A percentile compares a stretch with the other conserved stretches of the same genome.
Evolutionary conservation across 2,113 vertebrate genomes (phyloP).

Genomic region (Lipotes vexillifer): DNA sequence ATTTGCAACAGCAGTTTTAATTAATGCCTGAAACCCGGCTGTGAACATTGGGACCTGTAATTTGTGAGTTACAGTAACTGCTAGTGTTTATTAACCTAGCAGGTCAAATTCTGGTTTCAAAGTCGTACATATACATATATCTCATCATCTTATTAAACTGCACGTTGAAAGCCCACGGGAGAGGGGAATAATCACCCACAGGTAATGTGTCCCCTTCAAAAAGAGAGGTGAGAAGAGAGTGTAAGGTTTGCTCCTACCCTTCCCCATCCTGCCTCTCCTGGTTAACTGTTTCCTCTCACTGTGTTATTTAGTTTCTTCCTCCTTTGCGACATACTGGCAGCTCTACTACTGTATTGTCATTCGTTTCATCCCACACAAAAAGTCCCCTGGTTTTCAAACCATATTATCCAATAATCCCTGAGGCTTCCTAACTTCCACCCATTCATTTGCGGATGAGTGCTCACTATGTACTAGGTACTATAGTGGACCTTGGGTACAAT

Average conservation of each 20-base stretch:
- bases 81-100: constrained; percentile 74
- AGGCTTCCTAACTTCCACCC: background rate
- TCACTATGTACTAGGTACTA: rapidly evolving
- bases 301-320: background rate
- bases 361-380: background rate
- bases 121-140: constrained; percentile 35
- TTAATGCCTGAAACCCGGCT: constrained; percentile 66
- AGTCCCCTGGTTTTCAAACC: background rate
- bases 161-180: constrained; percentile 40
- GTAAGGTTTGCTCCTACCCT: background rate
- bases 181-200: constrained; percentile 25
- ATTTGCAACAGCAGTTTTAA: constrained; percentile 72
- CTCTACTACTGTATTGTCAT: background rate
- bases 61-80: constrained; percentile 72
- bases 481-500: rapidly evolving
- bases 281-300: background rate
- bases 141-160: constrained; percentile 69
- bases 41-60: constrained; percentile 72
- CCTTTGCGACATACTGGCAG: background rate
- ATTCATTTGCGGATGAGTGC: background rate
- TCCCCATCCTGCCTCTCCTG: background rate
- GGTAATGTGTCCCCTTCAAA: constrained; percentile 35
- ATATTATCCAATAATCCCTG: background rate
- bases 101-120: constrained; percentile 67
- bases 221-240: background rate